Evolutionary conservation across 2,888 invertebrate species (phyloP).

Genomic region (Cephalotes varians): DNA sequence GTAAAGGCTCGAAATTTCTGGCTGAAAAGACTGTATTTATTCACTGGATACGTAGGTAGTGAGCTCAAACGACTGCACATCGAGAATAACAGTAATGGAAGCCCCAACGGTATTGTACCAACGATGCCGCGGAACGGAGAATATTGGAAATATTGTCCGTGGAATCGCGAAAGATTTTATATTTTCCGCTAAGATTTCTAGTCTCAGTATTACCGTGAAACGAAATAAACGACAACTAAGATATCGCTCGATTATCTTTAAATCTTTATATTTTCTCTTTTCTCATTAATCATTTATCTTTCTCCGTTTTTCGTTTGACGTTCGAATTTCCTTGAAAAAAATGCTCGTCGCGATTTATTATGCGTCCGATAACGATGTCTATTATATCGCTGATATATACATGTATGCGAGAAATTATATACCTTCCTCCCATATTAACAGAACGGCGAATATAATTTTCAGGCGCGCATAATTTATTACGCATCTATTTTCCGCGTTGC

Average conservation of each 20-base stretch:
- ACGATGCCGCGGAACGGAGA: constrained; percentile 28
- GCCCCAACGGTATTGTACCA: constrained; percentile 18
- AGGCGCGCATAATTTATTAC: constrained; percentile 38
- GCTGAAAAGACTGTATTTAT: constrained; percentile 32
- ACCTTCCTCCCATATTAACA: constrained; percentile 1
- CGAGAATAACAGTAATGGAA: constrained; percentile 34
- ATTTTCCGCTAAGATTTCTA: constrained; percentile 16
- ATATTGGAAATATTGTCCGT: constrained; percentile 70
- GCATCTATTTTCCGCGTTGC: constrained; percentile 33
- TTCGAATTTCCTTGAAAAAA: background rate
- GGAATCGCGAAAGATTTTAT: constrained; percentile 58
- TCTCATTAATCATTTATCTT: constrained; percentile 6
- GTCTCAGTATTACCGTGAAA: background rate
- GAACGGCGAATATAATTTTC: constrained; percentile 37
- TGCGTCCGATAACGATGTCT: background rate
- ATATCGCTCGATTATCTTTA: background rate
- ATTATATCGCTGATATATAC: background rate
- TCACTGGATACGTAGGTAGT: constrained; percentile 24
- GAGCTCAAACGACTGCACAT: constrained; percentile 19
- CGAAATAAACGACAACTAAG: too few species aligned
- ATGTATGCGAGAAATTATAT: constrained; percentile 3
- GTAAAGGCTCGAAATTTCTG: constrained; percentile 19
- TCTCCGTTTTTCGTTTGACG: background rate
- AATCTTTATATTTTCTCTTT: background rate
- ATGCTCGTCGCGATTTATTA: background rate